These are phyloP conservation scores for Lasioglossum oenotherae DNA, from an alignment of 2,888 invertebrate species.

Conservation along the genomic window DNA sequence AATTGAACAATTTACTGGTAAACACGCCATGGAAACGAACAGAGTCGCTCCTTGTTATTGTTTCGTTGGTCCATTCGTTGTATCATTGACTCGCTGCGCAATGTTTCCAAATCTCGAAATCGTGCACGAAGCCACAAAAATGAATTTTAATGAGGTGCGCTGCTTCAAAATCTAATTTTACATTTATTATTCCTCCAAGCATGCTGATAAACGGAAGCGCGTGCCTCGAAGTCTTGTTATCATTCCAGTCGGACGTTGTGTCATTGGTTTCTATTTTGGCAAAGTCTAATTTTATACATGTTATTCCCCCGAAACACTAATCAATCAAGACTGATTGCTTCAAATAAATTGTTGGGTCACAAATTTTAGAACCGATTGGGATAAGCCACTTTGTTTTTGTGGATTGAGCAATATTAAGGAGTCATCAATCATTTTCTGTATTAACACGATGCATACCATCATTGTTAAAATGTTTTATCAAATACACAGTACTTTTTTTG, in stretches of 20 bases:
- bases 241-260: background rate
- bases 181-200: background rate
- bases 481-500: background rate
- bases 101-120: background rate
- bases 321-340: background rate
- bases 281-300: background rate
- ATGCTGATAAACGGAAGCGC: background rate
- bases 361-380: background rate
- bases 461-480: too few relatives aligned
- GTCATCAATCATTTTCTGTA: background rate
- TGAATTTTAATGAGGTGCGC: background rate
- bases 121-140: too few relatives aligned
- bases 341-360: background rate
- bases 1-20: slow-evolving; percentile 21
- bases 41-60: background rate
- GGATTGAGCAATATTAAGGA: background rate
- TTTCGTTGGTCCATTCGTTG: background rate
- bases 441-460: background rate
- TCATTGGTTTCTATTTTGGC: background rate
- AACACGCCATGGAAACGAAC: slow-evolving; percentile 21
- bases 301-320: background rate
- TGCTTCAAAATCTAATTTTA: background rate
- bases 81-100: background rate
- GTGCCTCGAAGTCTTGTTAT: background rate
- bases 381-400: background rate